Base-by-base conservation (phyloP, 2,888 invertebrate genomes). In the Caenorhabditis japonica region DNA sequence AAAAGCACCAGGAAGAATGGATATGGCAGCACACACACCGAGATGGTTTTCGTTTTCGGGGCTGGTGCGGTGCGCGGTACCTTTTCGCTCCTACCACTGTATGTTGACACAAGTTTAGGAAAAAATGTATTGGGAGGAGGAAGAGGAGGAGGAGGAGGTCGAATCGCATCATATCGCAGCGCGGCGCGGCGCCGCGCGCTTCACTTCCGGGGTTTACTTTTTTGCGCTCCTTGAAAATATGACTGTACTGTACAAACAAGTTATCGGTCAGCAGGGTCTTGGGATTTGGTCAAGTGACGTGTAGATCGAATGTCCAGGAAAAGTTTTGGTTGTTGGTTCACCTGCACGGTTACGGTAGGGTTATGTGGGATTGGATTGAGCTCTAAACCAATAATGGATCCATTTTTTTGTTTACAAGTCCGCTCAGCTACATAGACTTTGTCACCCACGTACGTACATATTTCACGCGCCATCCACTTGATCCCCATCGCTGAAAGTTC, bases 51-150 rank as follows among this genome's bases (percentile, higher is more conserved):
- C 10, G 5, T 30, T 5, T 30, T 15, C 13, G 17, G n/a, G 39
- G 62, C 43, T 43, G 64, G 39, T 56, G 64, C 36, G 47, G 53
- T 43, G 55, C 49, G 33, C 55, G 56, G 71, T 60, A 66, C 66
- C 73, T 66, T 55, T 64, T 66, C 66, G 66, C 66, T 66, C 73
- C 73, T 66, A 60, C 52, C 73, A 73, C 73, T 60, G 60, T 66
- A 66, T 73, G 60, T 73, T 73, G 66, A 73, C 73, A 73, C 60
- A 73, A 73, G 72, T 72, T 72, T 72, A n/a, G n/a, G n/a, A n/a
- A n/a, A n/a, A n/a, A n/a, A n/a, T n/a, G n/a, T n/a, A 47, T 41
- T 62, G 58, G 52, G 62, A 36, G 46, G 49, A 36, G 39, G n/a
- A 36, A 13, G 38, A 21, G 23, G 27, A 38, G 58, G 25, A 21